Base-by-base conservation (phyloP, 2,797 vertebrate genomes). In the Mormyrus hasselquistii region DNA sequence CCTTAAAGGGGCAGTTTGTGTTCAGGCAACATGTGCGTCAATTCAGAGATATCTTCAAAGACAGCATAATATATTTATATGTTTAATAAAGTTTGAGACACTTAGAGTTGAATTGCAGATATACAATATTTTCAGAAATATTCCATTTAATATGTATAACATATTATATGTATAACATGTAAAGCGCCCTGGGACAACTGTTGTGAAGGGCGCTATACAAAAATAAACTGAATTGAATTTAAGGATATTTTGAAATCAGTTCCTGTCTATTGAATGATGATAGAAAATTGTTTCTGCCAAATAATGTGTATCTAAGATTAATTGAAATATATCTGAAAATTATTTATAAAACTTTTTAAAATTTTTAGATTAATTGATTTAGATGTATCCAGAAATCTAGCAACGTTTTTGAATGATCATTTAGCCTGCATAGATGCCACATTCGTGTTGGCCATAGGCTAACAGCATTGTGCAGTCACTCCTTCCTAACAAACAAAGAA, bases 1-100 rank as follows among this genome's bases (percentile, higher is more conserved):
- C 44, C 49, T 85, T 85, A 85, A 85, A 85, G 82, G 82, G 44
- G 10, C 82, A 85, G 82, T 52, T 82, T 85, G 82, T 52, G 82
- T 85, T 52, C 41, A 29, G 82, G 82, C n/a, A 84, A 52, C 44
- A n/a, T 52, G 49, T 52, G 82, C 3, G 2, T 50, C 22, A 22
- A 52, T 52, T 25, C 49, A 14, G 49, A 25, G 47, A 85, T 25
- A n/a, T 52, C 44, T 7, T 22, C 79, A 83, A 49, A 49, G n/a
- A 83, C 9, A 12, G 79, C 38, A 34, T 38, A 38, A 73, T 73
- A 73, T 83, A 83, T 83, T 9, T 44, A 14, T 79, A 79, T 79
- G 38, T 79, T 41, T 44, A 10, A 82, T 82, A n/a, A 10, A 82
- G 38, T 47, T 82, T 9, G 76, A 8, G 41, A 82, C 41, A 47